A percentile compares a stretch with the other conserved stretches of the same genome.
Evolutionary conservation across 2,888 invertebrate genomes (phyloP).

Genomic region (Lasioglossum leucozonium): DNA sequence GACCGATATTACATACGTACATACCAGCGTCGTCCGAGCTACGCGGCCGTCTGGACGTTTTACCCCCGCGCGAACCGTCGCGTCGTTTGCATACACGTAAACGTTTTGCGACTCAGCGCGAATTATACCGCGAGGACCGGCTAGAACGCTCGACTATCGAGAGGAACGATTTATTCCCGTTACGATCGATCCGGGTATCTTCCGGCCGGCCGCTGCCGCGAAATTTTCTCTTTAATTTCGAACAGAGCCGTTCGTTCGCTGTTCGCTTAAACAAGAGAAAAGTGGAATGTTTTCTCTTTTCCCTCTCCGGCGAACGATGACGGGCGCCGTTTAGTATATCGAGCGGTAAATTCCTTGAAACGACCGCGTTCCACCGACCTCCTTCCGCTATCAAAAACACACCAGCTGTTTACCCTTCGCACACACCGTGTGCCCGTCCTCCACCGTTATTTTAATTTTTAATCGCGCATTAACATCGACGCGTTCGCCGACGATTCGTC

Average conservation of each 20-base stretch:
- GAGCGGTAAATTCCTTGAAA: slow-evolving; percentile 38
- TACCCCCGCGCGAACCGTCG: background rate
- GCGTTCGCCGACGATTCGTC: slow-evolving; percentile 9
- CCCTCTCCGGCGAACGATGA: background rate
- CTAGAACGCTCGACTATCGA: background rate
- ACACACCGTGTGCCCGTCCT: background rate
- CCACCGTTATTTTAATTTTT: slow-evolving; percentile 33
- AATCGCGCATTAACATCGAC: slow-evolving; percentile 28
- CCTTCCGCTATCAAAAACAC: slow-evolving; percentile 31
- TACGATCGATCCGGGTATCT: background rate
- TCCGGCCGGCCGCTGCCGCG: background rate
- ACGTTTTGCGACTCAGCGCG: too few species aligned
- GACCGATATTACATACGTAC: background rate
- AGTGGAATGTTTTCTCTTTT: slow-evolving; percentile 22
- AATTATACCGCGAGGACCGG: too few species aligned
- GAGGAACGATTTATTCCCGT: background rate
- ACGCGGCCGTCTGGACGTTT: background rate
- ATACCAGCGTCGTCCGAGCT: background rate
- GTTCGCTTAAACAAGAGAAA: background rate
- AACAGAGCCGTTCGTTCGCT: background rate
- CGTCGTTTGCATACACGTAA: background rate
- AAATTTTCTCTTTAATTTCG: background rate
- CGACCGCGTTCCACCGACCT: slow-evolving; percentile 19
- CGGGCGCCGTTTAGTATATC: background rate
- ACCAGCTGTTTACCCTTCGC: slow-evolving; percentile 29